Evolutionary conservation across 1,140 invertebrate species (phyloP).

Genomic region (Camponotus vicinus): DNA sequence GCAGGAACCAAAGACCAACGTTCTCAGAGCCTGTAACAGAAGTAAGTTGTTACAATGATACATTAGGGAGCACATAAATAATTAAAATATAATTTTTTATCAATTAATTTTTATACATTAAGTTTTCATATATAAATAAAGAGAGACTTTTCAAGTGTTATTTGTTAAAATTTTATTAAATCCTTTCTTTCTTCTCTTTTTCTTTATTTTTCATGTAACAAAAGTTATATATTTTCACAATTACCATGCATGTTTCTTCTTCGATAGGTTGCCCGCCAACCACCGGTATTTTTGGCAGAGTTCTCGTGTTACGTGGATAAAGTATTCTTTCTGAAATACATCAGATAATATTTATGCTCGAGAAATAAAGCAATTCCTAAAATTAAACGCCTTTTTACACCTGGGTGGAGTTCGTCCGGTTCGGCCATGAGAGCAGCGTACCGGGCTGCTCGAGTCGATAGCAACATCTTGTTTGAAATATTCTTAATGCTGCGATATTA

Average conservation of each 20-base stretch:
- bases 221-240: background rate
- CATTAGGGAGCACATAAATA: background rate
- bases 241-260: slow-evolving; percentile 89
- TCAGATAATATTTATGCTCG: slow-evolving; percentile 13
- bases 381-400: slow-evolving; percentile 60
- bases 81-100: background rate
- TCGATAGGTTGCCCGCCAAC: slow-evolving; percentile 89
- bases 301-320: slow-evolving; percentile 84
- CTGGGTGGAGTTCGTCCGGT: slow-evolving; percentile 83
- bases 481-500: slow-evolving; percentile 13
- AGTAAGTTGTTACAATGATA: background rate
- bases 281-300: slow-evolving; percentile 81
- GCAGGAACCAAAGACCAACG: slow-evolving; percentile 88
- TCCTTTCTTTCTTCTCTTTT: background rate
- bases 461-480: slow-evolving; percentile 72
- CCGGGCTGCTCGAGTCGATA: slow-evolving; percentile 80
- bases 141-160: slow-evolving; percentile 63
- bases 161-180: background rate
- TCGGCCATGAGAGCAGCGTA: slow-evolving; percentile 83
- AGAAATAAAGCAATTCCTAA: background rate
- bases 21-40: slow-evolving; percentile 86
- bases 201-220: too few species aligned
- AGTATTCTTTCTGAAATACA: slow-evolving; percentile 85
- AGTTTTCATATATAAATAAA: background rate
- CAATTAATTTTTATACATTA: slow-evolving; percentile 21